Conservation (phyloP, 2,888 invertebrate genomes). For the Hyposoter didymator region DNA sequence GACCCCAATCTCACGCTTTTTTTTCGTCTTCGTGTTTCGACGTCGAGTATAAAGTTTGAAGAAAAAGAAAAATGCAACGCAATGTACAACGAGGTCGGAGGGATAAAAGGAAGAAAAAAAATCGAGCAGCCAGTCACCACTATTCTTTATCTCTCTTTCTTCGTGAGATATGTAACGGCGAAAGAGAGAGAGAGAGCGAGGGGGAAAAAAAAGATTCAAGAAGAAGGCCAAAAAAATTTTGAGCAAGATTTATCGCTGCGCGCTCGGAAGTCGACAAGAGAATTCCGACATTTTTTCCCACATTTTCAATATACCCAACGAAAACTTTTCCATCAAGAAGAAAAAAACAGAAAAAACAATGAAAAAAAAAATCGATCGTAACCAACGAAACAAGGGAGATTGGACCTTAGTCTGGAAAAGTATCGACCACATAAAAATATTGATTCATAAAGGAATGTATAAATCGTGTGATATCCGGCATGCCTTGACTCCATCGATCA, state of each 20-base stretch:
- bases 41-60: constrained; percentile 24
- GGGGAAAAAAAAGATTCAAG: not conserved
- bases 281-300: not conserved
- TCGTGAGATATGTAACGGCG: not conserved
- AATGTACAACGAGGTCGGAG: constrained; percentile 24
- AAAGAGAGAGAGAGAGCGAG: no score
- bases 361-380: not conserved
- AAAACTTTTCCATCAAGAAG: not conserved
- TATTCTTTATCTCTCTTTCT: constrained; percentile 34
- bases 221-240: not conserved
- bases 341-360: not conserved
- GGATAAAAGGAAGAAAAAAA: constrained; percentile 5
- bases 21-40: constrained; percentile 28
- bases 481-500: constrained; percentile 53
- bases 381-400: not conserved
- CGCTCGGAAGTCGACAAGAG: not conserved
- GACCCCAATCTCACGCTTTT: constrained; percentile 59
- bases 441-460: not conserved
- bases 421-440: not conserved
- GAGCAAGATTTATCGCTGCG: constrained; percentile 2
- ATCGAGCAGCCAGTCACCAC: not conserved
- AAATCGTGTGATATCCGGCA: constrained; percentile 39
- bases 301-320: not conserved
- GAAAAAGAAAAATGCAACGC: constrained; percentile 22
- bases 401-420: constrained; percentile 1